A percentile compares a stretch with the other conserved stretches of the same genome.
phyloP scores from a whole-genome alignment of 1,140 invertebrate species.

The Thalassaphorura encarpata region DNA sequence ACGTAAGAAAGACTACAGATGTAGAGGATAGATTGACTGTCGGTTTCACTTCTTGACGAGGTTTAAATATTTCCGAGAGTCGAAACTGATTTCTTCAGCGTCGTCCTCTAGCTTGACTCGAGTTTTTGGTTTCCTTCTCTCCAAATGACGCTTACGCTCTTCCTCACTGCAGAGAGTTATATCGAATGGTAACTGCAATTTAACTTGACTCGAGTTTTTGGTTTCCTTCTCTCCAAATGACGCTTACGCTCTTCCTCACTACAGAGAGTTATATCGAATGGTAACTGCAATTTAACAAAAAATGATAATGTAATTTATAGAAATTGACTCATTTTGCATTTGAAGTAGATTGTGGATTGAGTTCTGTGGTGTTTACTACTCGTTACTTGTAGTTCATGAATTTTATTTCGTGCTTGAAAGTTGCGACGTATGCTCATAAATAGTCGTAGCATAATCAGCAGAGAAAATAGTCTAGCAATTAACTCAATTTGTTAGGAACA shows the following conservation, averaged over 20 bases:
- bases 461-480: no score
- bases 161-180: conserved; percentile 55
- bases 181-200: conserved; percentile 65
- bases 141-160: conserved; percentile 53
- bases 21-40: no score
- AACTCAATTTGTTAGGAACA: no score
- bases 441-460: no score
- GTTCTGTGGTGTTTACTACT: neutral
- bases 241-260: neutral
- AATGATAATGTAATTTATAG: neutral
- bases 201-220: neutral
- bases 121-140: conserved; percentile 59
- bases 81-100: conserved; percentile 59
- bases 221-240: neutral
- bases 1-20: no score
- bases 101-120: conserved; percentile 64
- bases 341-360: neutral
- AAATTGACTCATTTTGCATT: neutral
- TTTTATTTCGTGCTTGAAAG: no score
- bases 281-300: neutral
- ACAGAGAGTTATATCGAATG: neutral
- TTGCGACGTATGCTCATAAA: no score
- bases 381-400: no score
- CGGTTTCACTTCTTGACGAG: conserved; percentile 57
- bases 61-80: conserved; percentile 63